Conservation (phyloP, 1,140 invertebrate species). For the Apis laboriosa region DNA sequence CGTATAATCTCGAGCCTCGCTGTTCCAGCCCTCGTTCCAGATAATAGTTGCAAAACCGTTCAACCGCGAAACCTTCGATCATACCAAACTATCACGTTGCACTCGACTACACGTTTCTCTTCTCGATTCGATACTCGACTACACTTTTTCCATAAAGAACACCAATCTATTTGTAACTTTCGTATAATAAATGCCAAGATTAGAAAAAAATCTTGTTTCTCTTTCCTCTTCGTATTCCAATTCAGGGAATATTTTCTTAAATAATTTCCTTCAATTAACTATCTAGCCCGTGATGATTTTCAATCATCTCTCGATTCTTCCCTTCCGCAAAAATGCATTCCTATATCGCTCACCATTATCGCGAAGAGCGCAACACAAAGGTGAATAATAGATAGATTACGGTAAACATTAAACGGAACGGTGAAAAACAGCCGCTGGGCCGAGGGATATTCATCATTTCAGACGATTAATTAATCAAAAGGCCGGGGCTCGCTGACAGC, state of each 20-base stretch:
- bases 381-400: neutral
- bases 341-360: too few species aligned
- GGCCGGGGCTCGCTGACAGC: conserved; percentile 22
- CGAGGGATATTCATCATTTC: conserved; percentile 43
- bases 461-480: conserved; percentile 61
- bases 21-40: conserved; percentile 59
- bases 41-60: conserved; percentile 55
- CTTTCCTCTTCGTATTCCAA: too few species aligned
- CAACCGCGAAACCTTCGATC: conserved; percentile 12
- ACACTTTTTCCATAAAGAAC: neutral
- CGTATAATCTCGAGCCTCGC: conserved; percentile 73
- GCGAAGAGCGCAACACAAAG: neutral
- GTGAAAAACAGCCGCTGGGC: neutral
- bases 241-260: too few species aligned
- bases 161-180: neutral
- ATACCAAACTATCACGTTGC: neutral
- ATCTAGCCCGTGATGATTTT: too few species aligned
- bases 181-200: too few species aligned
- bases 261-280: too few species aligned
- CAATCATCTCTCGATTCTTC: too few species aligned
- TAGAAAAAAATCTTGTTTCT: too few species aligned
- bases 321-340: too few species aligned
- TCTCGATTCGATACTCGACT: neutral
- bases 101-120: neutral
- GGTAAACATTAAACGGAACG: neutral